A percentile compares a stretch with the other conserved stretches of the same genome.
Evolutionary conservation across 2,113 vertebrate genomes (phyloP).

Genomic region (Delphinus delphis): DNA sequence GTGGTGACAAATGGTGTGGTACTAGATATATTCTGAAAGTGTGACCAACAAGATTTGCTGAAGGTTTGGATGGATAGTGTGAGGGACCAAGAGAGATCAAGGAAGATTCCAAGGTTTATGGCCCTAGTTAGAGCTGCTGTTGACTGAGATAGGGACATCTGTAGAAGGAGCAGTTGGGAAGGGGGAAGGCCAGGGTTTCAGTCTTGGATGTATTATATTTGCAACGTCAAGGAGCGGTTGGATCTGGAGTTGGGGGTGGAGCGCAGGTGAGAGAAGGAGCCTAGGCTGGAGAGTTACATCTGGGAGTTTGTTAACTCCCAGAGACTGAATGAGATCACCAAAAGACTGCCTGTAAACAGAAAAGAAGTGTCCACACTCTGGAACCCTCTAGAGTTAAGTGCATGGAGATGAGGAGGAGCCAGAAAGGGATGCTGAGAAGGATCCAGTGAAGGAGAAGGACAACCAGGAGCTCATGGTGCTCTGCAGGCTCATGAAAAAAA

Average conservation of each 20-base stretch:
- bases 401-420: neutral
- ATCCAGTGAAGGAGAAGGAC: neutral
- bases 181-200: neutral
- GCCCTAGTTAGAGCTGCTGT: neutral
- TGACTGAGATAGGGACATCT: neutral
- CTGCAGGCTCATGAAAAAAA: neutral
- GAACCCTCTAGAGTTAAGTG: neutral
- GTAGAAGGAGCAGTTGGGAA: neutral
- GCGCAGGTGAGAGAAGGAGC: neutral
- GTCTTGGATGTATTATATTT: neutral
- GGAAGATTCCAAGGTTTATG: neutral
- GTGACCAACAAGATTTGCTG: neutral
- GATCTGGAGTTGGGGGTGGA: neutral
- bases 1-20: neutral
- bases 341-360: neutral
- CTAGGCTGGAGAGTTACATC: neutral
- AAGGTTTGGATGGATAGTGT: neutral
- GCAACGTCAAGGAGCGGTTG: neutral
- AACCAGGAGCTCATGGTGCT: neutral
- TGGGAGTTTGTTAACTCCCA: neutral
- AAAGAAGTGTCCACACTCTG: neutral
- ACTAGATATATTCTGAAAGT: neutral
- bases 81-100: neutral
- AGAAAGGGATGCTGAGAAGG: neutral
- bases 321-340: neutral